A percentile compares a stretch with the other conserved stretches of the same genome.
Evolutionary conservation across 1,140 invertebrate species (phyloP).

Genomic region (Zelostemma sp.): DNA sequence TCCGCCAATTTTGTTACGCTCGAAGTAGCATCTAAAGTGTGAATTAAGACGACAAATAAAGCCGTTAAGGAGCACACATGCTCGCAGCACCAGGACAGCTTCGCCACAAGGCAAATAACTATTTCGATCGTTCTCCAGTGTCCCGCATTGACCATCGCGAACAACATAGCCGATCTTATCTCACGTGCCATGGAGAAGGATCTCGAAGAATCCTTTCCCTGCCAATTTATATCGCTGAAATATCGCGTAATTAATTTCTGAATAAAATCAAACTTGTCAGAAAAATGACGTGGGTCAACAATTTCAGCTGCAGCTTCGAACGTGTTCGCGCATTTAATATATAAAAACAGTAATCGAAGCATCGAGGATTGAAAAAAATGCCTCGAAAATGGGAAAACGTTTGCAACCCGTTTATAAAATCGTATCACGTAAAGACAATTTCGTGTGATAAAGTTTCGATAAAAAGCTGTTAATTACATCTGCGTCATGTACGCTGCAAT

Average conservation of each 20-base stretch:
- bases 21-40: slow-evolving; percentile 4
- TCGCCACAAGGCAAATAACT: slow-evolving; percentile 3
- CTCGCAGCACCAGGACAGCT: slow-evolving; percentile 9
- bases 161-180: slow-evolving; percentile 25
- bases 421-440: neutral
- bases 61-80: slow-evolving; percentile 6
- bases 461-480: slow-evolving; percentile 11
- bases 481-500: neutral
- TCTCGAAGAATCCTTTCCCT: slow-evolving; percentile 11
- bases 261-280: slow-evolving; percentile 9
- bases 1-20: neutral
- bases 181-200: slow-evolving; percentile 10
- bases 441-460: slow-evolving; percentile 3
- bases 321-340: no score
- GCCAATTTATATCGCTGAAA: slow-evolving; percentile 45
- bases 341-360: neutral
- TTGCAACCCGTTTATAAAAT: no score
- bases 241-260: slow-evolving; percentile 52
- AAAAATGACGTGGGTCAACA: neutral
- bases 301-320: no score
- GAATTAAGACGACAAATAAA: slow-evolving; percentile 15
- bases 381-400: neutral
- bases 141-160: neutral
- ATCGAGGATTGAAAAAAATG: neutral
- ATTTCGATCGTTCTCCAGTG: slow-evolving; percentile 11